phyloP scores from a whole-genome alignment of 2,888 invertebrate species.

The Hirtodrosophila confusa region DNA sequence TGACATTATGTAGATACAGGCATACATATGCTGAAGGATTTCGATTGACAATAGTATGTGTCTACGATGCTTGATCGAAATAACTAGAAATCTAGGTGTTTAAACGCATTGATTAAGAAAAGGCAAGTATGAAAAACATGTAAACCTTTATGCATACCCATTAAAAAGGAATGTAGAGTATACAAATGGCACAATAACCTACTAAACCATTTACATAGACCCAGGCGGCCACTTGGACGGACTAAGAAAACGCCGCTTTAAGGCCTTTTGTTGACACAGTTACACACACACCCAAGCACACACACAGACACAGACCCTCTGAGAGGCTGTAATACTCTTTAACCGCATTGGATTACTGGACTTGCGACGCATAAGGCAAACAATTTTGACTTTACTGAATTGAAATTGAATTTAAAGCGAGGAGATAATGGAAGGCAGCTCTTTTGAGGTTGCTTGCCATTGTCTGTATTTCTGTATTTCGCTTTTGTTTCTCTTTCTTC shows the following conservation, averaged over 20 bases:
- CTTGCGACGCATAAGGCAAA: slow-evolving; percentile 45
- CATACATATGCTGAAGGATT: too few species aligned
- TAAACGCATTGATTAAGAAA: too few species aligned
- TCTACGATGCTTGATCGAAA: too few species aligned
- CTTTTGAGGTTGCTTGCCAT: slow-evolving; percentile 2
- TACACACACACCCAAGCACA: slow-evolving; percentile 23
- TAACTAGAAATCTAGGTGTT: too few species aligned
- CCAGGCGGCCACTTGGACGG: slow-evolving; percentile 43
- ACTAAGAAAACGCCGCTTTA: slow-evolving; percentile 44
- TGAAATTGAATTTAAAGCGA: slow-evolving; percentile 49
- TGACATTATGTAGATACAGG: too few species aligned
- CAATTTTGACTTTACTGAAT: slow-evolving; percentile 59
- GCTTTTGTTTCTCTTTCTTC: slow-evolving; percentile 21
- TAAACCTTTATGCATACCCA: too few species aligned
- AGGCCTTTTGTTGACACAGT: slow-evolving; percentile 54
- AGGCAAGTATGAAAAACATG: too few species aligned
- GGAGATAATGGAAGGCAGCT: neutral
- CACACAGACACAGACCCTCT: slow-evolving; percentile 3
- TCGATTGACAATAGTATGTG: too few species aligned
- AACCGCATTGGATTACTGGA: slow-evolving; percentile 68
- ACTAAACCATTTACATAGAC: slow-evolving; percentile 13
- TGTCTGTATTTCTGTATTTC: slow-evolving; percentile 27
- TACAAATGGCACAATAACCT: slow-evolving; percentile 4
- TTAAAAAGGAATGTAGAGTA: slow-evolving; percentile 15
- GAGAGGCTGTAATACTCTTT: slow-evolving; percentile 33